Base-by-base conservation (phyloP, 2,797 vertebrate genomes). In the Octomys mimax region DNA sequence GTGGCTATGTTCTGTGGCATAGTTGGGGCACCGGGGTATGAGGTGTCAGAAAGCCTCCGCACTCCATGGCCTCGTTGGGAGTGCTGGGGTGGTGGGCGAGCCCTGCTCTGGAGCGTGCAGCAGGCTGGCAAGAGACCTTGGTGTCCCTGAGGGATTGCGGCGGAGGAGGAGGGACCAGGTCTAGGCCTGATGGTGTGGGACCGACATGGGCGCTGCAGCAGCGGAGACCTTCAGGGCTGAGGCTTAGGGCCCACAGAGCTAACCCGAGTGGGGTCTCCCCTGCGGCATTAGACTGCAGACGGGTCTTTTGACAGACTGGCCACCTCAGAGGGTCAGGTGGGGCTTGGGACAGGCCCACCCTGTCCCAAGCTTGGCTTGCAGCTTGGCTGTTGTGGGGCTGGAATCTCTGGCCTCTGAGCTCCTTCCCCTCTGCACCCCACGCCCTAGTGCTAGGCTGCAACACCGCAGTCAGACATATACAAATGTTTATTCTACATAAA, bases 401-500 rank as follows among this genome's bases (percentile, higher is more conserved):
- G 59, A 59, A 18, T 52, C 61, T 36, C 82, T 26, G 1, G 22
- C 31, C 31, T 73, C 42, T 33, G 22, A 87, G 42, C 13, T 61
- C 68, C 8, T 79, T 9, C 46, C 12, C 28, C 0, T 11, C 36
- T 1, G 2, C 21, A 28, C 31, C 31, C 42, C 2, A 28, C 8
- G 6, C 0, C 2, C 6, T 22, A 28, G 49, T 13, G 19, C 54
- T 24, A 36, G 19, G 46, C 78, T 5, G 13, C 10, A n/a, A 26
- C 54, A 36, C 21, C 11, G 6, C 22, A 33, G n/a, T 24, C n/a
- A 82, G 80, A 62, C 36, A 39, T 59, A 98, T 99, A 98, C 98
- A 99, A 99, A 99, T 98, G 98, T 98, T 99, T 99, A 99, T 98
- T 99, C 98, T 98, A 98, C 98, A 98, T 99, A 98, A 99, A 98